Percentiles rank a stretch among this genome's conserved stretches.
phyloP scores from a whole-genome alignment of 2,113 vertebrate genomes.

The Onychostruthus taczanowskii region DNA sequence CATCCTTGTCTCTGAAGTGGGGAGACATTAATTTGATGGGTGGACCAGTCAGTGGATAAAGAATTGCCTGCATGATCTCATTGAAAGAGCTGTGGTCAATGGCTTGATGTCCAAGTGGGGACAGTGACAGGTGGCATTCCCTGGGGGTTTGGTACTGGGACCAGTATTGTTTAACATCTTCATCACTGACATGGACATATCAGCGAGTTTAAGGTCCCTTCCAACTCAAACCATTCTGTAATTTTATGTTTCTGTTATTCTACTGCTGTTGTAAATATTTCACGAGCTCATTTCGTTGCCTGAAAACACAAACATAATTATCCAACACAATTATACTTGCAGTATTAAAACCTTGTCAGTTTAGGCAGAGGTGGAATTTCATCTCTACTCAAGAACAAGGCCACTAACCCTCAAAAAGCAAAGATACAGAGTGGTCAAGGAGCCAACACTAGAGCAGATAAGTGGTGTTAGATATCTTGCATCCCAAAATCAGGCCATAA shows the following conservation, averaged over 20 bases:
- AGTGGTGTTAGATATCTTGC: neutral
- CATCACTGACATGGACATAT: too few species aligned
- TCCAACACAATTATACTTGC: neutral
- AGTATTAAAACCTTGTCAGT: neutral
- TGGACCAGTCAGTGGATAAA: neutral
- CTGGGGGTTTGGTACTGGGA: fast-evolving
- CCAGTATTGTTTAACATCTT: neutral
- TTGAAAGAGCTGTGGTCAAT: neutral
- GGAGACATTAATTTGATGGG: neutral
- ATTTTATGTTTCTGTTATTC: neutral
- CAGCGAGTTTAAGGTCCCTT: neutral
- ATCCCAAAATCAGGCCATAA: neutral
- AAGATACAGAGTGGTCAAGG: neutral
- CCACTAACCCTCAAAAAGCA: neutral
- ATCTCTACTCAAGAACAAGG: neutral
- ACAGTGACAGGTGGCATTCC: neutral
- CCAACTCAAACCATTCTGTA: neutral
- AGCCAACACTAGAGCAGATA: neutral
- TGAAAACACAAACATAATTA: neutral
- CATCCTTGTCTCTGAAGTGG: neutral
- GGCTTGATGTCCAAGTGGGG: neutral
- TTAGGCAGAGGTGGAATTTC: neutral
- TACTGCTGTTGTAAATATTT: neutral
- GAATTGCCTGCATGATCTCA: neutral
- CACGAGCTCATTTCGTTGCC: neutral